Evolutionary conservation across 64 coral and sea anemone genomes (phyloP).

Genomic region (Catalaphyllia jardinei): DNA sequence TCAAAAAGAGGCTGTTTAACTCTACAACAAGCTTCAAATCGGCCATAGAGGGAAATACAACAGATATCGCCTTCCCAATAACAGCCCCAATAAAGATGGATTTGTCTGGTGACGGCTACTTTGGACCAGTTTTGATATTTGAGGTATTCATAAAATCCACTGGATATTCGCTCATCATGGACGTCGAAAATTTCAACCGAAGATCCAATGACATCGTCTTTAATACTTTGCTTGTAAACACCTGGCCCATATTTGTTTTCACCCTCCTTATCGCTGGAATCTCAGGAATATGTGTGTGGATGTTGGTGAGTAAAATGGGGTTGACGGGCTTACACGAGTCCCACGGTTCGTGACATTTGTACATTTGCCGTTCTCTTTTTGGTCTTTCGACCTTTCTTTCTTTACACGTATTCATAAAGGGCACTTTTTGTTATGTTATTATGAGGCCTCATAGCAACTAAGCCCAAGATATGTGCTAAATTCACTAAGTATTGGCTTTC

Average conservation of each 20-base stretch:
- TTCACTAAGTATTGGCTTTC: too few relatives aligned
- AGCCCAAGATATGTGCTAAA: too few relatives aligned
- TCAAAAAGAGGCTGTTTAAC: neutral
- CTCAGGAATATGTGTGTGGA: slow-evolving; percentile 60
- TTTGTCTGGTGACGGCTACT: neutral
- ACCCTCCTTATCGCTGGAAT: slow-evolving; percentile 52
- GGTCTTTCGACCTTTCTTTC: too few relatives aligned
- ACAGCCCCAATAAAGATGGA: neutral
- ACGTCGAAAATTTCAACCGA: slow-evolving; percentile 18
- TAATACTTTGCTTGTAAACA: neutral
- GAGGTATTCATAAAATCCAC: neutral
- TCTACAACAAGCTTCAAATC: neutral
- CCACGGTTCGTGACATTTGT: too few relatives aligned
- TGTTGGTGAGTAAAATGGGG: slow-evolving; percentile 27
- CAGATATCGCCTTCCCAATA: slow-evolving; percentile 21
- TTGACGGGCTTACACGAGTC: too few relatives aligned
- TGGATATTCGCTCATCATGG: slow-evolving; percentile 34
- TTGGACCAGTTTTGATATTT: neutral
- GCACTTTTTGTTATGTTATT: too few relatives aligned
- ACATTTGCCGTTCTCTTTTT: too few relatives aligned
- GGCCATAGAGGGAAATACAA: neutral
- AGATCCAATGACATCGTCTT: slow-evolving; percentile 23
- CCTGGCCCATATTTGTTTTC: slow-evolving; percentile 50
- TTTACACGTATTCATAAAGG: too few relatives aligned
- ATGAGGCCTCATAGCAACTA: too few relatives aligned